phyloP scores from a whole-genome alignment of 2,797 vertebrate species.

The Heliangelus exortis region DNA sequence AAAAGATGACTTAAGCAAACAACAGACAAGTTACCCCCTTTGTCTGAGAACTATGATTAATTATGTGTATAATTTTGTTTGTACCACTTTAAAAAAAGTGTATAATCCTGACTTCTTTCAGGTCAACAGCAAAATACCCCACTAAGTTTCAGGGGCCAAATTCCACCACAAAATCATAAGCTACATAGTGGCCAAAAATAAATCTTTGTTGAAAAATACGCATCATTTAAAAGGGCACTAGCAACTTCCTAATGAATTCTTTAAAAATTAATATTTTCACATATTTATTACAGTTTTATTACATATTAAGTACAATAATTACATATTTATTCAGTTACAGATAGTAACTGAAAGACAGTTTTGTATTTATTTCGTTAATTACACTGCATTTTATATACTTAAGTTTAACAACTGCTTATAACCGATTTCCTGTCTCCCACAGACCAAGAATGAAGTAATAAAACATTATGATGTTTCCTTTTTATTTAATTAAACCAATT shows the following conservation, averaged over 20 bases:
- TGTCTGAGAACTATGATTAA: not conserved
- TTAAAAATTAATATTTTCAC: not conserved
- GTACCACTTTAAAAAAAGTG: not conserved
- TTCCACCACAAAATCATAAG: not conserved
- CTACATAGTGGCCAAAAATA: not conserved
- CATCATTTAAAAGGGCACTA: not conserved
- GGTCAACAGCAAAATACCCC: not conserved
- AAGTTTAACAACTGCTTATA: not conserved
- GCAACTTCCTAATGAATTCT: not conserved
- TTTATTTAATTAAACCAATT: not conserved
- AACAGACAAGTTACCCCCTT: conserved; percentile 6
- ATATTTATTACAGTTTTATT: too few species aligned
- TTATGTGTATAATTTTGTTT: not conserved
- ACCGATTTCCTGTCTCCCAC: not conserved
- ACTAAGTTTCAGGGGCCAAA: not conserved
- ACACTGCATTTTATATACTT: not conserved
- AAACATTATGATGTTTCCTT: not conserved
- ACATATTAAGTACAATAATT: too few species aligned
- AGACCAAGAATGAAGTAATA: not conserved
- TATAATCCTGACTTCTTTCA: not conserved
- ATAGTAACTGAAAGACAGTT: not conserved
- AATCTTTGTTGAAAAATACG: not conserved
- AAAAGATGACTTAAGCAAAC: conserved; percentile 45
- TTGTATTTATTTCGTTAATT: not conserved
- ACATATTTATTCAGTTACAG: too few species aligned